phyloP scores from a whole-genome alignment of 2,113 vertebrate species.

The Nesoenas mayeri region DNA sequence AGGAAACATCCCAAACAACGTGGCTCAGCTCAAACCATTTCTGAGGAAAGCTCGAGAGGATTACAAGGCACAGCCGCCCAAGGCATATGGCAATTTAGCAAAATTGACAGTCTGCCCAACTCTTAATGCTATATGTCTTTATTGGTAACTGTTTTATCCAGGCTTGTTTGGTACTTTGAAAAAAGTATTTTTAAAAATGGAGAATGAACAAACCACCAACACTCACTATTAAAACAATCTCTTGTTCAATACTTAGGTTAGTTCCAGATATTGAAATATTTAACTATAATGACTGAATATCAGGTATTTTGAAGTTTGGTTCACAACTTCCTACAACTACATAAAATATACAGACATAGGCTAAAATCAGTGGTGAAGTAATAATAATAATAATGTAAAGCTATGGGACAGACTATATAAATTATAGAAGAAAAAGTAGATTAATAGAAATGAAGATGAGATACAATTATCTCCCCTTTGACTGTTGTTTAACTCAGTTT shows the following conservation, averaged over 20 bases:
- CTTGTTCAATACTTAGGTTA: background rate
- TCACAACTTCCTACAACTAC: background rate
- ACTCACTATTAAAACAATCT: background rate
- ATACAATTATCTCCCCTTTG: background rate
- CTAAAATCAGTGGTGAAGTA: background rate
- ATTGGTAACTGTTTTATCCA: background rate
- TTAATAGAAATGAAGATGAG: background rate
- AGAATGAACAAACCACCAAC: background rate
- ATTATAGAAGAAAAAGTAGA: background rate
- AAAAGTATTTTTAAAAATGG: accelerated
- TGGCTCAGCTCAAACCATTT: accelerated
- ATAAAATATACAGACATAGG: background rate
- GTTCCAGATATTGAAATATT: background rate
- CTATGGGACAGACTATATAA: background rate
- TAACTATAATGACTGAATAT: background rate
- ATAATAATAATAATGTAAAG: background rate
- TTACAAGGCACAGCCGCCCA: background rate
- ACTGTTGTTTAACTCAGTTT: background rate
- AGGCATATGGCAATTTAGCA: background rate
- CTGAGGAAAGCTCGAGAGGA: background rate
- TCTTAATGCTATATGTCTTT: background rate
- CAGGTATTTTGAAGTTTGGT: background rate
- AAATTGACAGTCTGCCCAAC: background rate
- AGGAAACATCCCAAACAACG: background rate
- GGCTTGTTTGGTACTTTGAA: background rate